Evolutionary conservation across 64 coral and sea anemone species (phyloP), one percentile per base, ranked within the genome.

Genomic region (Cladopsammia gracilis): DNA sequence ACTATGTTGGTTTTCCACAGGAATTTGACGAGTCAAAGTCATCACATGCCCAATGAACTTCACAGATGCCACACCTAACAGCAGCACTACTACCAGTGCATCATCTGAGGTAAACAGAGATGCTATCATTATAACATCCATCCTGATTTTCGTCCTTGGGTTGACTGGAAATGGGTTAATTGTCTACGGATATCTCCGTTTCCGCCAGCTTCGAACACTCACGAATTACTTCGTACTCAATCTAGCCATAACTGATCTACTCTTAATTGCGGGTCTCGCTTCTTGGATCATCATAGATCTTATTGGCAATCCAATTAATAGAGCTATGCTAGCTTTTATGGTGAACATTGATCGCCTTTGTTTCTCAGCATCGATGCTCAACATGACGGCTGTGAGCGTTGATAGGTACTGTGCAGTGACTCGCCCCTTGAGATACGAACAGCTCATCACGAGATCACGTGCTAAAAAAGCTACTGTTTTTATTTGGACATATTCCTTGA

Each of bases 191-290:
- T 96, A 93, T 56, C 52, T 50, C 46, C 70, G 68, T n/a, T 89
- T 93, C 3, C 86, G 76, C 4, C 76, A 59, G 20, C 61, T 96
- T 1, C 86, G 86, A 71, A 89, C 90, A 7, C 61, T 93, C 10
- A 93, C 95, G 6, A 96, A 96, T 51, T 96, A 96, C 26, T 82
- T 96, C 3, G 83, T 96, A 2, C 24, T 96, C 8, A 96, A 96
- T 48, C 48, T 96, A 9, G 90, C 95, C 34, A 71, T 89, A 14
- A 86, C 90, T 8, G 95, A 96, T 52, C 70, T 96, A 10, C 43
- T 96, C 7, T 69, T 93, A 46, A 72, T 89, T 25, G 14, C 82
- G 0, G 74, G 59, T 3, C 57, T 93, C 11, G 84, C 72, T 0
- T 53, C 60, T 9, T 96, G 95, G 95, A 62, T 93, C 13, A 69